Evolutionary conservation across 2,888 invertebrate species (phyloP), one percentile per base, ranked within the genome.

Genomic region (Caenorhabditis zanzibari): DNA sequence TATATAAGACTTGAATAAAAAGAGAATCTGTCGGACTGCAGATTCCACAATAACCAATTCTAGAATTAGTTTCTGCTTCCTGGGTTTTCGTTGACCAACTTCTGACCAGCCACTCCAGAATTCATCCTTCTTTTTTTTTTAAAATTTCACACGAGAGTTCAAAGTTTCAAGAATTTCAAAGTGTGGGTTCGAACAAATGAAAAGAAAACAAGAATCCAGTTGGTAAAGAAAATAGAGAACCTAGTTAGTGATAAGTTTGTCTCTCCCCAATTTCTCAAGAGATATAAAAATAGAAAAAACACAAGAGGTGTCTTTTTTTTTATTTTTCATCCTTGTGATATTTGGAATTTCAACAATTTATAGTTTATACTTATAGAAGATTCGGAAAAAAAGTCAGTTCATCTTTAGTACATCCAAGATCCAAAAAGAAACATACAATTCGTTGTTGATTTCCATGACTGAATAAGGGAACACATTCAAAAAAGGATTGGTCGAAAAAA

Each of bases 251-350:
- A 63, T 63, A 44, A 44, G 28, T 44, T 2, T 26, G 41, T 44
- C 26, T 44, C 44, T 63, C 28, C 5, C 24, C 0, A n/a, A 14
- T 28, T 12, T 41, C 4, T 61, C 24, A 16, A 19, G 24, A 41
- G 41, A 44, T 63, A 44, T 63, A 44, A 63, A 63, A 63, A 63
- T 63, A 44, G 44, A 44, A 44, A 63, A n/a, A 58, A 58, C n/a
- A 58, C 26, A 35, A 35, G 35, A 14, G 3, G 56, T 4, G n/a
- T 49, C 49, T 49, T n/a, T 19, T 49, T 12, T 49, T 3, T 14
- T 54, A 10, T 54, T 22, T 10, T 24, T 24, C 16, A 7, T 61
- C 24, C 41, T 24, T 61, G 61, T 41, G 41, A 61, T 38, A 26
- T 61, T 38, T n/a, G 41, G 38, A 59, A 61, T 61, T 61, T 26